phyloP scores from a whole-genome alignment of 2,888 invertebrate species.

The Aporophyla nigra region DNA sequence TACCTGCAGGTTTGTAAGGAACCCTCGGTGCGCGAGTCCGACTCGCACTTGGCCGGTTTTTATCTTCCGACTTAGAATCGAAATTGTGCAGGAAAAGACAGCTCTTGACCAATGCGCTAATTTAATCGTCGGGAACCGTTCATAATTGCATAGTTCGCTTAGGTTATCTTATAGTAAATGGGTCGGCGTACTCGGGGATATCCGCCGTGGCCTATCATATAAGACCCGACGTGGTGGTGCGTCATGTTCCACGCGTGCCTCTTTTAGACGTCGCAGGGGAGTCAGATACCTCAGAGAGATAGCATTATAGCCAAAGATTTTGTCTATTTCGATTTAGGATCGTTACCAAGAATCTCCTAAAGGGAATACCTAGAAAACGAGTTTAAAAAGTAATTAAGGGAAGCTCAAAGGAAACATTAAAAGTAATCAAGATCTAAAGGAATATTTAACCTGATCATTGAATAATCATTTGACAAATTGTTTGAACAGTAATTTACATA shows the following conservation, averaged over 20 bases:
- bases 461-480: neutral
- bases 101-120: neutral
- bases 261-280: too few relatives aligned
- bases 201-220: too few relatives aligned
- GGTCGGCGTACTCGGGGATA: too few relatives aligned
- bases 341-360: neutral
- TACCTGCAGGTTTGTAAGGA: too few relatives aligned
- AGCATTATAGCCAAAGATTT: too few relatives aligned
- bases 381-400: neutral
- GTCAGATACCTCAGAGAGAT: too few relatives aligned
- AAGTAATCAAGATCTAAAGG: neutral
- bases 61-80: neutral
- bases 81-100: slow-evolving; percentile 23
- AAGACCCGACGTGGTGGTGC: too few relatives aligned
- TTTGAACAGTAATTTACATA: neutral
- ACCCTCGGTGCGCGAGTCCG: too few relatives aligned
- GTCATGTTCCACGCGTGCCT: too few relatives aligned
- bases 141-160: neutral
- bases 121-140: neutral
- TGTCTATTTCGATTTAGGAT: neutral
- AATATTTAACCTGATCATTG: neutral
- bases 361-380: neutral
- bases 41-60: too few relatives aligned
- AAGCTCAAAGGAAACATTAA: neutral
- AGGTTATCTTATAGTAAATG: too few relatives aligned